Evolutionary conservation across 2,797 vertebrate species (phyloP).

Genomic region (Phataginus tricuspis): DNA sequence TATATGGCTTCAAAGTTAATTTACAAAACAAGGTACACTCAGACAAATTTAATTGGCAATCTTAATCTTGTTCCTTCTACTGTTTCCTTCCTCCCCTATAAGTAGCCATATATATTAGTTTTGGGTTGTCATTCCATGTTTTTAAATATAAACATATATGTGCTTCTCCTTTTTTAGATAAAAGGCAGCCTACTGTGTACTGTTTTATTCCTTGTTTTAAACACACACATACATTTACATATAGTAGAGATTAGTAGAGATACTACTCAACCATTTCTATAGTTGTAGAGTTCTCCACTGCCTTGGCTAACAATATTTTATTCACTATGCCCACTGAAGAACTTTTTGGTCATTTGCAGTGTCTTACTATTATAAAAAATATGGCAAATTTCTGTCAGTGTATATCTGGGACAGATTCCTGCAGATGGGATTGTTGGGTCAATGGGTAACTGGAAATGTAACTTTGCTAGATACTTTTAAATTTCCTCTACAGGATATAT

Average conservation of each 20-base stretch:
- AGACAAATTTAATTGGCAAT: neutral
- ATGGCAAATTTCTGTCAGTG: neutral
- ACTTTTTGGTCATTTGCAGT: neutral
- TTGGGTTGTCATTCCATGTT: neutral
- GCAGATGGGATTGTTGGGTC: neutral
- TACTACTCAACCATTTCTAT: neutral
- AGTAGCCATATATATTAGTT: neutral
- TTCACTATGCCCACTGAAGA: neutral
- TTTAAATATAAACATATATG: neutral
- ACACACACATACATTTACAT: neutral
- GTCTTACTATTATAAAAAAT: neutral
- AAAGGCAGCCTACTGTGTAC: neutral
- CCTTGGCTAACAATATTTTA: neutral
- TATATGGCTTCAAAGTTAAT: slow-evolving; percentile 27
- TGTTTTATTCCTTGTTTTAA: neutral
- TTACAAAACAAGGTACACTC: neutral
- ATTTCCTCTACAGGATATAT: neutral
- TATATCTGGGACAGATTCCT: neutral
- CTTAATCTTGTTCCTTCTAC: neutral
- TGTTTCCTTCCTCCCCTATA: neutral
- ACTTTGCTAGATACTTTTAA: neutral
- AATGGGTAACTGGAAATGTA: neutral
- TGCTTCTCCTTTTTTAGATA: slow-evolving; percentile 10
- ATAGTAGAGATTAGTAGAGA: neutral
- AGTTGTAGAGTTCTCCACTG: neutral